Evolutionary conservation across 2,113 vertebrate genomes (phyloP), one percentile per base, ranked within the genome.

Genomic region (Odocoileus hemionus): DNA sequence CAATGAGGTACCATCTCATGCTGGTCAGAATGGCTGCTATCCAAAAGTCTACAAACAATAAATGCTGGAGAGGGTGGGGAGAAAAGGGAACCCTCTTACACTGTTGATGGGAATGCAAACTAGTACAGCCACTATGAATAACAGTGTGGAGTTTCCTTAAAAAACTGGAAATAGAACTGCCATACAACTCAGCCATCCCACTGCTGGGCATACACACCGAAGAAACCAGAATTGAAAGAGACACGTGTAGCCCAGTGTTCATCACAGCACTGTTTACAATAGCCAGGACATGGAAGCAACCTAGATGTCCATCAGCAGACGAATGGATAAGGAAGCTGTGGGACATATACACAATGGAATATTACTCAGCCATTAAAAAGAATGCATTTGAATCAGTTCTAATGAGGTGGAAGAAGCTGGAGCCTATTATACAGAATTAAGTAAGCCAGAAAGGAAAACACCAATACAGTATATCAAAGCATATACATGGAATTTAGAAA

Each of bases 181-280:
- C 64, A 19, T 36, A n/a, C 2, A 2, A 67, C 33, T 16, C 33
- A 5, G 17, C 1, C 4, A n/a, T n/a, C 33, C 17, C 16, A n/a
- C 8, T 67, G 16, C 16, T 67, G 33, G 15, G 64, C 64, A 67
- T 67, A n/a, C 33, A 67, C 61, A 36, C 33, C 1, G 1, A 67
- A 8, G 33, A 67, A 67, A 19, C 33, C 33, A 67, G 16, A 67
- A 19, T 0, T 67, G 64, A 67, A 67, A 67, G 64, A 67, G 33
- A 67, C 16, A 19, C 4, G 0, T n/a, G 33, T n/a, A 67, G 16
- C 17, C 64, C 8, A n/a, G 10, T 67, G 16, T 67, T 67, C 33
- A 67, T 67, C 64, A 0, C 64, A n/a, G 16, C 33, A n/a, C 4
- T 19, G 33, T 67, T 67, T 67, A 67, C 33, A n/a, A 67, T 19